Evolutionary conservation across 1,140 invertebrate genomes (phyloP), one percentile per base, ranked within the genome.

Genomic region (Spodoptera litura): DNA sequence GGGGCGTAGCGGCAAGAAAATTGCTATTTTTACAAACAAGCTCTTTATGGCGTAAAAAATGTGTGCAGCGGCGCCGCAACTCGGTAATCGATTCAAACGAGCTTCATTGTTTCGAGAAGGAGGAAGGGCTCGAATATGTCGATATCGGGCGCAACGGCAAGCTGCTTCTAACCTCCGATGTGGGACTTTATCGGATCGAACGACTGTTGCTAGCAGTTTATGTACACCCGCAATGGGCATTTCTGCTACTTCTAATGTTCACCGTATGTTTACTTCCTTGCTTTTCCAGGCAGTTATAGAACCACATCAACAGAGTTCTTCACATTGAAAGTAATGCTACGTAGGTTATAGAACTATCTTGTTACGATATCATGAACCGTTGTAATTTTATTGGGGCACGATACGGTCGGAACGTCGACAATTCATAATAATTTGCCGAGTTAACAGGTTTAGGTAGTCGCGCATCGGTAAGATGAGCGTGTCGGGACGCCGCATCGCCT

Each of bases 401-500:
- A 61, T 73, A 71, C 38, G 44, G 53, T 58, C 9, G 38, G 15
- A 49, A 59, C 56, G 38, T 49, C 66, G 25, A n/a, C 44, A 73
- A 85, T 84, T 82, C 80, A 86, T 88, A 85, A 86, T 88, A 88
- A 88, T 88, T 87, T 87, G 82, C 86, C 78, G 82, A 85, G 80
- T 84, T 85, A 85, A 85, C 84, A 87, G 85, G 85, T 87, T 74
- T 68, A 68, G 53, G 61, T 79, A 62, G 70, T 80, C 52, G 82
- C 73, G 55, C 52, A 79, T 56, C 74, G 79, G 68, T 78, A 71
- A 56, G 35, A 44, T 38, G 68, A 71, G 68, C 71, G 56, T 78
- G 78, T 75, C 52, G 62, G 61, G 75, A 71, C 77, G 78, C 80
- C 81, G 80, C 78, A 80, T 85, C 85, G 86, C 87, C 72, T 87